These are phyloP conservation scores for Chaetops frenatus DNA, from an alignment of 2,113 vertebrate genomes.

Conservation along the genomic window DNA sequence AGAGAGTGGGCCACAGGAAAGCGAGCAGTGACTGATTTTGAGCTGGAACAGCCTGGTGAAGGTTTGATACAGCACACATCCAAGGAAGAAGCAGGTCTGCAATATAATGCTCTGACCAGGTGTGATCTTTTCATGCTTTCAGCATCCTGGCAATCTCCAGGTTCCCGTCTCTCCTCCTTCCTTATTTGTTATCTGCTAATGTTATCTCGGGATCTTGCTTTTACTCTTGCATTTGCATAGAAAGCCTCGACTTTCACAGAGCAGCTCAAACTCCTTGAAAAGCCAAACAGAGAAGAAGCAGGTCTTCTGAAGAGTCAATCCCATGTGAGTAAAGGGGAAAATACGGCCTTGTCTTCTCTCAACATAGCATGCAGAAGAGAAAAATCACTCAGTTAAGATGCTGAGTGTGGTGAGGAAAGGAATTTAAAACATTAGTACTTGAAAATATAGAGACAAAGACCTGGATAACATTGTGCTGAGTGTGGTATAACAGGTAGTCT, in stretches of 20 bases:
- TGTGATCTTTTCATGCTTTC: background rate
- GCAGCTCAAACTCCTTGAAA: background rate
- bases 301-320: background rate
- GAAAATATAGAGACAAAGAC: constrained; percentile 23
- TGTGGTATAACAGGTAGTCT: constrained; percentile 23
- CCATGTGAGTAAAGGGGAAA: background rate
- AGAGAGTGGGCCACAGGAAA: background rate
- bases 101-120: background rate
- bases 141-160: background rate
- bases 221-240: background rate
- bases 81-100: background rate
- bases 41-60: background rate
- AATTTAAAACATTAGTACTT: background rate
- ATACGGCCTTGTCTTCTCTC: background rate
- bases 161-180: background rate
- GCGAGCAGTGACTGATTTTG: background rate
- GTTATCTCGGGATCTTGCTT: background rate
- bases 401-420: background rate
- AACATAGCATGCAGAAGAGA: background rate
- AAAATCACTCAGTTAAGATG: background rate
- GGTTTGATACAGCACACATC: background rate
- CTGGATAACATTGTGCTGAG: constrained; percentile 20
- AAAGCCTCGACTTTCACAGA: background rate
- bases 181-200: background rate
- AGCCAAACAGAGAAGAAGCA: background rate